These are phyloP conservation scores for Heterochromis multidens DNA, from an alignment of 2,113 vertebrate species.

Conservation along the genomic window DNA sequence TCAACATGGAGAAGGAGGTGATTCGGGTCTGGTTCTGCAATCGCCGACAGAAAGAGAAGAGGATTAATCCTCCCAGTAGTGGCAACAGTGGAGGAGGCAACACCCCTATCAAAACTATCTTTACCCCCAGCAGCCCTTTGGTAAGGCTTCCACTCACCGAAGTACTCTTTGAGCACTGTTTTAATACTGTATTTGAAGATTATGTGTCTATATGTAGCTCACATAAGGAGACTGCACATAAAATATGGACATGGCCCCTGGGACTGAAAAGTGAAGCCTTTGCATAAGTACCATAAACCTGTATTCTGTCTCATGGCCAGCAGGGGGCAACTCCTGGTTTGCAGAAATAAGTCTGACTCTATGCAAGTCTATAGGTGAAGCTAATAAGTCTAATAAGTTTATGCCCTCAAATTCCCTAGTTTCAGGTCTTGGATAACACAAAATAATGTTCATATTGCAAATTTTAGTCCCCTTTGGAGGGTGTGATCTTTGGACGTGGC, in stretches of 20 bases:
- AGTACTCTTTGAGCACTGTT: neutral
- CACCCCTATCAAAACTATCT: conserved; percentile 96
- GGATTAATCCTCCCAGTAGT: conserved; percentile 97
- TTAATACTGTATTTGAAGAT: neutral
- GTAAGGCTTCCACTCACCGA: conserved; percentile 63
- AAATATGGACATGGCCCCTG: neutral
- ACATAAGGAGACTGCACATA: neutral
- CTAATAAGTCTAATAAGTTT: neutral
- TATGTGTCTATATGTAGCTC: neutral
- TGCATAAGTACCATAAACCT: neutral
- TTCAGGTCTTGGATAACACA: neutral
- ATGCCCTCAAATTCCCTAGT: neutral
- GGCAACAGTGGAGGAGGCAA: conserved; percentile 78
- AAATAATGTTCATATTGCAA: neutral
- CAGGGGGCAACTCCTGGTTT: too few relatives aligned
- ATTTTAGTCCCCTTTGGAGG: neutral
- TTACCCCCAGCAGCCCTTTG: conserved; percentile 89
- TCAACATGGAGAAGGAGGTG: conserved; percentile 99
- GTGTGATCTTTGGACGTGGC: neutral
- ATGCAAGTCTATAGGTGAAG: too few relatives aligned
- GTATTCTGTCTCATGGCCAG: neutral
- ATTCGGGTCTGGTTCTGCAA: conserved; percentile 99
- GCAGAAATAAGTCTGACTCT: too few relatives aligned
- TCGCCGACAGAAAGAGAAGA: conserved; percentile 97
- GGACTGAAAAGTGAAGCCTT: neutral